Evolutionary conservation across 2,888 invertebrate species (phyloP), one percentile per base, ranked within the genome.

Genomic region (Eristalis pertinax): DNA sequence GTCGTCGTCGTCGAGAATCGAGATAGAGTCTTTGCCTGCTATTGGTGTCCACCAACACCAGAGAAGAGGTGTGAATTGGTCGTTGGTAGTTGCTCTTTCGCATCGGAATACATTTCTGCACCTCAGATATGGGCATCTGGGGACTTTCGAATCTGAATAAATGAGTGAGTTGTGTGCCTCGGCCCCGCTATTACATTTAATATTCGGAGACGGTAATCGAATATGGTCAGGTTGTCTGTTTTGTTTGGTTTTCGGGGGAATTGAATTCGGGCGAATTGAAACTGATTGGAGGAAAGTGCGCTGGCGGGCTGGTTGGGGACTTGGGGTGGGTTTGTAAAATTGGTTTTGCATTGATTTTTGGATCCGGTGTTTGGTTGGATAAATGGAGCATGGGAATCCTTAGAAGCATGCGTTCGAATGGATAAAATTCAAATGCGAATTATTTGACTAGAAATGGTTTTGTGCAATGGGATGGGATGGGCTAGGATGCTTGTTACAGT

Each of bases 111-210:
- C 68, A 79, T 76, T 76, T 80, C 74, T 72, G 70, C 74, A 72
- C 70, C 62, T 62, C 86, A 50, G 79, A 87, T 87, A 87, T 87
- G 87, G 87, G 79, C 87, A 84, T 87, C 87, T 79, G 84, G 87
- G 84, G 87, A 87, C 87, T 86, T 79, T 86, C 78, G 69, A 86
- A 86, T 86, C 86, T 86, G 82, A 86, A 86, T 82, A 86, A 86
- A 86, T 86, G 86, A 86, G 86, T 86, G 86, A 86, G 86, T 50
- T 86, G 86, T 86, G 83, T 82, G 75, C 75, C 83, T 87, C 38
- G 67, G 73, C 64, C 35, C 75, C 62, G 63, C 63, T 73, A 83
- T 87, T 87, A 76, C 87, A 87, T 87, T 87, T 83, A 87, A 87
- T 87, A 87, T 79, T 87, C 79, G 60, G 56, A 64, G 72, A 67